phyloP scores from a whole-genome alignment of 2,797 vertebrate genomes.

The Fistularia commersonii region DNA sequence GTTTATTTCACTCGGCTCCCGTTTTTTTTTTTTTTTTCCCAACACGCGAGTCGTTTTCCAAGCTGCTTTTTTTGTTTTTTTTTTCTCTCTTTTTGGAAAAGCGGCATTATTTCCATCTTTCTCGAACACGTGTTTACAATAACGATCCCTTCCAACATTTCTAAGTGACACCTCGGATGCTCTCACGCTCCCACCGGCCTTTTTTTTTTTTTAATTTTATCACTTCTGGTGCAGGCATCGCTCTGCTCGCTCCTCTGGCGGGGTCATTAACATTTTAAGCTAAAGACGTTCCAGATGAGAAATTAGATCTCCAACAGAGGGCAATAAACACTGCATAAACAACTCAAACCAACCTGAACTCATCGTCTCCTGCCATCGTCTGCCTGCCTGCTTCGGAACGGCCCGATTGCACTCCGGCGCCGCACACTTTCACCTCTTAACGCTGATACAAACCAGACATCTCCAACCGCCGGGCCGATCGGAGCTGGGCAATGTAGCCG shows the following conservation, averaged over 20 bases:
- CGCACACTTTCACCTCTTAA: not conserved
- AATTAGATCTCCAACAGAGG: not conserved
- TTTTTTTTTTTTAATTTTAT: not conserved
- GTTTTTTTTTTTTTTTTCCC: no score
- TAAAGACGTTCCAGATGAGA: slow-evolving; percentile 1
- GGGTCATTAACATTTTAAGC: not conserved
- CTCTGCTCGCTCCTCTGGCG: no score
- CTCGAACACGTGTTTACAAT: no score
- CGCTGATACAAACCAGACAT: not conserved
- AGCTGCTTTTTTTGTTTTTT: no score
- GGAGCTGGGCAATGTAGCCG: no score
- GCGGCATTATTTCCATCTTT: no score
- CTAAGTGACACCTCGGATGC: not conserved
- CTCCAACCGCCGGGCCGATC: not conserved
- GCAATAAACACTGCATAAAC: not conserved
- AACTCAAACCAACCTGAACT: not conserved
- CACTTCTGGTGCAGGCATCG: no score
- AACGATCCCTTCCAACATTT: no score
- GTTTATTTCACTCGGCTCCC: no score
- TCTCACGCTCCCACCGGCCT: not conserved
- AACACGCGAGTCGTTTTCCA: no score
- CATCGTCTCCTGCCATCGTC: not conserved
- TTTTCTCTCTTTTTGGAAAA: no score
- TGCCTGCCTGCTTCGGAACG: not conserved
- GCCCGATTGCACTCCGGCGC: slow-evolving; percentile 1